Base-by-base conservation (phyloP, 1,140 invertebrate species). In the Trachelipus rathkii region DNA sequence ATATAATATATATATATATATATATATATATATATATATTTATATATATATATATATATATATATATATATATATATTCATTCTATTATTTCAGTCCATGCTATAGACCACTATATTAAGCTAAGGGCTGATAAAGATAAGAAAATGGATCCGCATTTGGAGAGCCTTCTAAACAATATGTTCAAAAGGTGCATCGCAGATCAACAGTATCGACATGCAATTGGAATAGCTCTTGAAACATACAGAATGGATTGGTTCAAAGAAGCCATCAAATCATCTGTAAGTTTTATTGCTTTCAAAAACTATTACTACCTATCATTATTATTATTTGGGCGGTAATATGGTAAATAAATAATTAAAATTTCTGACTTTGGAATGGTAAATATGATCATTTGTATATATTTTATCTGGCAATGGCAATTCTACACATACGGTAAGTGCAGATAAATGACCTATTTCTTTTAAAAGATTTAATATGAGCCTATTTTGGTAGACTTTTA, bases 201-300 rank as follows among this genome's bases (percentile, higher is more conserved):
- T 85, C 92, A 92, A 74, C 95, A 98, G 83, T 97, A 92, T 84
- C 91, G 94, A 72, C 96, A 99, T 84, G 95, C 93, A 13, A 86
- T 98, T 43, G 97, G 96, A 0, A 90, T 99, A 83, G 94, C 96
- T 10, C 85, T 99, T 46, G 97, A 99, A 87, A 97, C 96, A 0
- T 88, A 95, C 75, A 88, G 97, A 71, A 96, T 98, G 93, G 97
- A 99, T 85, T 92, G 98, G 78, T 95, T 98, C 84, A 91, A 96
- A 84, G 88, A 91, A 81, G 90, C 96, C 3, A 96, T 99, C 76
- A 91, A 93, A 85, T 90, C 94, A 83, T 94, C 95, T 74, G 89
- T 90, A 84, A 86, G 86, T 84, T n/a, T 23, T 5, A n/a, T 66
- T n/a, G 15, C 7, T 66, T 23, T 66, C 53, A 23, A 24, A 70